Conservation (phyloP, 2,113 vertebrate species). For the Silurus meridionalis region DNA sequence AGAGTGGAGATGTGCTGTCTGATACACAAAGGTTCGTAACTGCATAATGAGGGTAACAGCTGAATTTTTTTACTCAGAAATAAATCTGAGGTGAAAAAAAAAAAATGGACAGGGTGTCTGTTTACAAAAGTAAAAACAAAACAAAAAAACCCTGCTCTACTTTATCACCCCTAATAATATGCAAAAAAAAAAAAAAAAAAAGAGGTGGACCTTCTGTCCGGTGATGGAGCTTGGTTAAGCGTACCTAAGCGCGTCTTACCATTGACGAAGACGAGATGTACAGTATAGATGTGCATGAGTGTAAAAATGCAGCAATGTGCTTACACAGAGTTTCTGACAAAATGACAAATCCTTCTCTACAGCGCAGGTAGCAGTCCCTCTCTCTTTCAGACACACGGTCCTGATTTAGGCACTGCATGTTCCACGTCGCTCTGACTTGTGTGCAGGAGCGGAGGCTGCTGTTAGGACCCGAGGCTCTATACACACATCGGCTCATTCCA, state of each 20-base stretch:
- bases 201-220: not conserved
- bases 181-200: not conserved
- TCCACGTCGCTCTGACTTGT: conserved; percentile 11
- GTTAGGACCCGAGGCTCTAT: conserved; percentile 37
- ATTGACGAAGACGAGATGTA: not conserved
- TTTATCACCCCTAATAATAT: not conserved
- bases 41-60: not conserved
- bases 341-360: conserved; percentile 23
- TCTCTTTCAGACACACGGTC: conserved; percentile 11
- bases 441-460: conserved; percentile 10
- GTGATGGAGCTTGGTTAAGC: not conserved
- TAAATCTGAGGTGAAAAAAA: not conserved
- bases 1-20: not conserved
- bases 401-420: conserved; percentile 22
- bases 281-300: not conserved
- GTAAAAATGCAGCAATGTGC: conserved; percentile 12
- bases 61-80: not conserved
- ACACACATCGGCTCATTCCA: conserved; percentile 29
- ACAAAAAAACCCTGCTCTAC: not conserved
- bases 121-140: not conserved
- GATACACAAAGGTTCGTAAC: not conserved
- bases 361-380: conserved; percentile 8
- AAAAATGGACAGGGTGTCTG: not conserved
- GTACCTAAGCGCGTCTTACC: not conserved
- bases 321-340: conserved; percentile 36